phyloP scores from a whole-genome alignment of 1,140 invertebrate species.

The Panagrolaimus sp. region DNA sequence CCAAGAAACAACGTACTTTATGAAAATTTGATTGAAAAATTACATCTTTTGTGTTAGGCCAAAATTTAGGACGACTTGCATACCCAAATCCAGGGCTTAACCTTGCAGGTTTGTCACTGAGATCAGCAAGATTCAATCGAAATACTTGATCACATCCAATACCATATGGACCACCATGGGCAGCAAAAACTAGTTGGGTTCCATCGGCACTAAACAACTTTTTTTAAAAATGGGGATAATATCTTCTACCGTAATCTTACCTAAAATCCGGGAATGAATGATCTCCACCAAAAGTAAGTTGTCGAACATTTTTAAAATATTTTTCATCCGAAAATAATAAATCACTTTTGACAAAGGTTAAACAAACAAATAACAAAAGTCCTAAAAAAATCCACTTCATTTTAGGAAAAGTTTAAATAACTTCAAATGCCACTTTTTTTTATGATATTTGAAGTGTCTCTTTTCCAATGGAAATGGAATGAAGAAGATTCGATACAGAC shows the following conservation, averaged over 20 bases:
- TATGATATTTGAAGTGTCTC: too few species aligned
- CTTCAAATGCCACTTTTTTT: too few species aligned
- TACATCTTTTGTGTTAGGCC: neutral
- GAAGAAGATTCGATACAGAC: too few species aligned
- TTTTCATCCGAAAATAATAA: neutral
- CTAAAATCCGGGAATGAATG: conserved; percentile 10
- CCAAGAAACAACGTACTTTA: too few species aligned
- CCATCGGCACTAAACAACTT: neutral
- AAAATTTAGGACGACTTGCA: neutral
- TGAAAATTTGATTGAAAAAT: conserved; percentile 3
- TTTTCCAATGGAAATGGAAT: too few species aligned
- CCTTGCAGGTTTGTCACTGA: neutral
- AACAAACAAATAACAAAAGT: too few species aligned
- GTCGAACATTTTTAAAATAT: conserved; percentile 11
- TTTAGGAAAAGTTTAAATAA: too few species aligned
- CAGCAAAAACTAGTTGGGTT: neutral
- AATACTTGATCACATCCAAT: neutral
- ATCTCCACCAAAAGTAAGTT: conserved; percentile 11
- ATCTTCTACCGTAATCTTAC: neutral
- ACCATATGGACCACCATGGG: neutral
- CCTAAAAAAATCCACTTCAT: too few species aligned
- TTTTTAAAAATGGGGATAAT: neutral
- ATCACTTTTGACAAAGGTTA: neutral
- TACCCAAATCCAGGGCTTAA: neutral
- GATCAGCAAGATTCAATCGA: neutral